Base-by-base conservation (phyloP, 2,888 invertebrate genomes). In the Cerastis leucographa region DNA sequence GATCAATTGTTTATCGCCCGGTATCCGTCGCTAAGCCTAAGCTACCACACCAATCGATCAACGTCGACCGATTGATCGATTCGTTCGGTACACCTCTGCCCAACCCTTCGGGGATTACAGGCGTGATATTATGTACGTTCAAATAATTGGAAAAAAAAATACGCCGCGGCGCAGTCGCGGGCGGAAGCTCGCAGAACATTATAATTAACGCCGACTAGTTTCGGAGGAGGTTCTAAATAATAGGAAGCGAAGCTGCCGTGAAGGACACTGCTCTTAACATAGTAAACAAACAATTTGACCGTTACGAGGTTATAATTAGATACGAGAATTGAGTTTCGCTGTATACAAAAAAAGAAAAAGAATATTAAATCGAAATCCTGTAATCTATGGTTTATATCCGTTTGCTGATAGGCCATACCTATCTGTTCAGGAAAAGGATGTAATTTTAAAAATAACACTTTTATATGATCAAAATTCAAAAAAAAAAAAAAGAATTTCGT, bases 211-310 rank as follows among this genome's bases (percentile, higher is more conserved):
- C 40, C 6, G n/a, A 56, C 71, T 70, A 29, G 76, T 80, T 80
- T 74, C 14, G 64, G 67, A 51, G 44, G 71, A 74, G 46, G 54
- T 49, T 59, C 44, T 40, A 85, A 67, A 71, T 74, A 77, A 70
- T 71, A 84, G 86, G 86, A 83, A 84, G 84, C 56, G 86, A 83
- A 84, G 84, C 56, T 5, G 49, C 51, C 44, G 42, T 66, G 79
- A 86, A 84, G 84, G 84, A 66, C 84, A 56, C 49, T n/a, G 8
- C 54, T 49, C 40, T 70, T 49, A 40, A 40, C 35, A 73, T 68
- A 46, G 46, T 68, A 65, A 81, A 66, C 85, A 65, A 81, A 66
- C 85, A 71, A 74, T 69, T 56, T 65, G 56, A 62, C 42, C n/a
- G 61, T n/a, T 69, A 59, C 6, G 49, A 73, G 61, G 70, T 19